Base-by-base conservation (phyloP, 2,888 invertebrate genomes). In the Kryphioiulus occultus region DNA sequence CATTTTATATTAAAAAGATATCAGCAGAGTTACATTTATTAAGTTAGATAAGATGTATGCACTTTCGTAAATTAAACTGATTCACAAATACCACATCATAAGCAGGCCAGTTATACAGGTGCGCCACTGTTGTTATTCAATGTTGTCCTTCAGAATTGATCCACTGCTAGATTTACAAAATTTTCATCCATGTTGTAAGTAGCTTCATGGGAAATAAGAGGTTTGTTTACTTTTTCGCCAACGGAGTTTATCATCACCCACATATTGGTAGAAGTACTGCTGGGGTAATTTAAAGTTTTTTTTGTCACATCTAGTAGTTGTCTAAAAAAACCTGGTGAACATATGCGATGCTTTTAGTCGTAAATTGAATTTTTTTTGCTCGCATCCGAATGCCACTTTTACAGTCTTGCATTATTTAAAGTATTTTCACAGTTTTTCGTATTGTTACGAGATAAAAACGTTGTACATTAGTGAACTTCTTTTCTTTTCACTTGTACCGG, bases 381-480 rank as follows among this genome's bases (percentile, higher is more conserved):
- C 26, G 30, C 78, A 78, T 17, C 78, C 78, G 78, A 78, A 78
- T 32, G 30, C 78, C 78, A 78, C 78, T 78, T 78, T 78, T 78
- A 32, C 78, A 78, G 26, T 32, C 78, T 30, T 78, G 30, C 78
- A 78, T 78, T 78, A 78, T 78, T 78, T 78, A 78, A 78, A 78
- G 78, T 78, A 78, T 78, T 78, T 78, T 32, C 30, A 17, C 30
- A 78, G 30, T 78, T 78, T 78, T 78, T 78, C 78, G 78, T 78
- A 78, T 78, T 78, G 30, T 78, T 78, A 78, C 15, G 78, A 30
- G 78, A 78, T 78, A 78, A 78, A 68, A 78, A 78, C 78, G 30
- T 32, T 78, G 78, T 78, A 78, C 78, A 78, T 78, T 78, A 78
- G 30, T 30, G 78, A 17, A 78, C 26, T 78, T 78, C 78, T 78